Evolutionary conservation across 2,888 invertebrate species (phyloP).

Genomic region (Melinopterus prodromus): DNA sequence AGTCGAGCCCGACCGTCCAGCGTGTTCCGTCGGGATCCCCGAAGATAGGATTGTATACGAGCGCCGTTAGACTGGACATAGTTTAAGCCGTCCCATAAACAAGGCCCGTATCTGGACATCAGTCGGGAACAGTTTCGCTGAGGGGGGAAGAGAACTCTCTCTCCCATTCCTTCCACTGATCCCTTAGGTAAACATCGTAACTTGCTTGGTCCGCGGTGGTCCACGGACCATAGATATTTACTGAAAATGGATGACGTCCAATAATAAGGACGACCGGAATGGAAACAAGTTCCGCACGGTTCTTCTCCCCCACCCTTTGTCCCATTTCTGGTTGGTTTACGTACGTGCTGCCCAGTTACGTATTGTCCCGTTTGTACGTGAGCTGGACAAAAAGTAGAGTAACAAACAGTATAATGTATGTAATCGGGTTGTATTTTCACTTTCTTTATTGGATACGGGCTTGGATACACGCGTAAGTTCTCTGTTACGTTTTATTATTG

Average conservation of each 20-base stretch:
- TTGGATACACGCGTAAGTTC: not conserved
- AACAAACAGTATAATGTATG: slow-evolving; percentile 8
- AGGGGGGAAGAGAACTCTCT: slow-evolving; percentile 35
- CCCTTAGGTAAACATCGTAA: slow-evolving; percentile 62
- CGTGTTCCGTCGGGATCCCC: slow-evolving; percentile 53
- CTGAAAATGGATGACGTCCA: slow-evolving; percentile 43
- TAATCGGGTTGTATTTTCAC: slow-evolving; percentile 12
- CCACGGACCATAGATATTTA: slow-evolving; percentile 51
- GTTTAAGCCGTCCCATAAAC: slow-evolving; percentile 62
- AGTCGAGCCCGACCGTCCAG: slow-evolving; percentile 51
- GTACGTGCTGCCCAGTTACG: slow-evolving; percentile 10
- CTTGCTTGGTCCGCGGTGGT: slow-evolving; percentile 50
- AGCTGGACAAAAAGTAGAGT: not conserved
- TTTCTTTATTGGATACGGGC: not conserved
- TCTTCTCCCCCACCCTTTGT: slow-evolving; percentile 15
- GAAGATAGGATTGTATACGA: slow-evolving; percentile 62
- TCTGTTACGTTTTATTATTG: not conserved
- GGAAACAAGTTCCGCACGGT: slow-evolving; percentile 34
- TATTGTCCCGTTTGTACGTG: not conserved
- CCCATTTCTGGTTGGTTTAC: slow-evolving; percentile 12
- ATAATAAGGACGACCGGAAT: slow-evolving; percentile 38
- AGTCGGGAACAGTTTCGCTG: slow-evolving; percentile 58
- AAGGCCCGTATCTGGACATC: slow-evolving; percentile 61
- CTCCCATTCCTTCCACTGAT: slow-evolving; percentile 46
- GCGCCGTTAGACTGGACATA: slow-evolving; percentile 62